Evolutionary conservation across 2,888 invertebrate genomes (phyloP).

Genomic region (Athalia circularis): DNA sequence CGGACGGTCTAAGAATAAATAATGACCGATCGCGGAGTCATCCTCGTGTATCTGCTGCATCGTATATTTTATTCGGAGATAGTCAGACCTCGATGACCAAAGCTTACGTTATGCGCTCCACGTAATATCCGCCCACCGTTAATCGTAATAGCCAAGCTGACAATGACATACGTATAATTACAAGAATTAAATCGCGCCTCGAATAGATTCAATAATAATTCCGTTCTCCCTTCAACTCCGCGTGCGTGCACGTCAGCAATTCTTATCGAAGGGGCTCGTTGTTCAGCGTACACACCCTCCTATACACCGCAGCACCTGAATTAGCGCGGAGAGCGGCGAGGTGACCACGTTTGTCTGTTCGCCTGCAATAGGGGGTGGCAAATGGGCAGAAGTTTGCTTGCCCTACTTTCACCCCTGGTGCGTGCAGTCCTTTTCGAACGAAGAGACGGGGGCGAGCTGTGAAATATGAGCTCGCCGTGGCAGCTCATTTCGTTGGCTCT

Average conservation of each 20-base stretch:
- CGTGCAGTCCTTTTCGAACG: conserved; percentile 16
- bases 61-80: background rate
- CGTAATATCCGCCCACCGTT: no score
- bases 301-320: background rate
- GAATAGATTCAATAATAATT: background rate
- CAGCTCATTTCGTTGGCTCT: background rate
- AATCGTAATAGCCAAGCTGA: no score
- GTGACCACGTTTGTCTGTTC: background rate
- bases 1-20: conserved; percentile 6
- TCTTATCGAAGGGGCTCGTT: background rate
- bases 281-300: background rate
- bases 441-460: conserved; percentile 1
- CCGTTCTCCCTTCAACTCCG: background rate
- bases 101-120: background rate
- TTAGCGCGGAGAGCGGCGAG: background rate
- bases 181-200: no score
- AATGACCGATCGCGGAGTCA: conserved; percentile 26
- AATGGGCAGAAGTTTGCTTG: conserved; percentile 22
- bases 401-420: conserved; percentile 23
- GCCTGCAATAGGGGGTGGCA: background rate
- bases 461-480: conserved; percentile 24
- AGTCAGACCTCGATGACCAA: background rate
- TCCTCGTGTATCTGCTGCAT: background rate
- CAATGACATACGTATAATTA: no score
- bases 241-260: background rate